Evolutionary conservation across 2,888 invertebrate species (phyloP).

Genomic region (Boloria selene): DNA sequence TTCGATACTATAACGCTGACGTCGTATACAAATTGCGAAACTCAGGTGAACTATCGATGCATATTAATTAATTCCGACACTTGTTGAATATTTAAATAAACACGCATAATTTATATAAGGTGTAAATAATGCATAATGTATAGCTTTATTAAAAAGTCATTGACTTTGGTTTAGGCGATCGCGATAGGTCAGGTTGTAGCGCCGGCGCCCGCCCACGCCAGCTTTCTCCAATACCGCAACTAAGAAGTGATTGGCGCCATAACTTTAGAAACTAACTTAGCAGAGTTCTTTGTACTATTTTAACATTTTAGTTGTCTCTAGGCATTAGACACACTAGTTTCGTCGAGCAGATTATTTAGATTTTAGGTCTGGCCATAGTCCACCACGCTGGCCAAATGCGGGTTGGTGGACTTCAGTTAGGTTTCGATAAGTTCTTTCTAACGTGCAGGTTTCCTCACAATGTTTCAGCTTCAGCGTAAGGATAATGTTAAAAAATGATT

Average conservation of each 20-base stretch:
- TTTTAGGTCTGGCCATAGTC: too few relatives aligned
- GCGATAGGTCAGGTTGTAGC: constrained; percentile 44
- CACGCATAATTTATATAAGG: constrained; percentile 12
- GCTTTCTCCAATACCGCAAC: constrained; percentile 61
- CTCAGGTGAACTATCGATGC: not conserved
- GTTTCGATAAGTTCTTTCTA: too few relatives aligned
- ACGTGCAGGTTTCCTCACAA: too few relatives aligned
- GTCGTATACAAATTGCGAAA: too few relatives aligned
- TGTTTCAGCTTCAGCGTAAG: too few relatives aligned
- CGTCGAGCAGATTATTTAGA: not conserved
- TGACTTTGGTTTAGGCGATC: constrained; percentile 27
- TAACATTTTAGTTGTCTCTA: not conserved
- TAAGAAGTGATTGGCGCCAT: constrained; percentile 13
- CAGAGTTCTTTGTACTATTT: constrained; percentile 1
- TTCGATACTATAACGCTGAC: too few relatives aligned
- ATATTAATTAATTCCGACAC: constrained; percentile 10
- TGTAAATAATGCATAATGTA: constrained; percentile 26
- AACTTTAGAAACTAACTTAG: not conserved
- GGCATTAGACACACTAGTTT: too few relatives aligned
- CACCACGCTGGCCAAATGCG: too few relatives aligned
- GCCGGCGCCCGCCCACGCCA: constrained; percentile 51
- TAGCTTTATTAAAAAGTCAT: constrained; percentile 34
- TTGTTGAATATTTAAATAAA: constrained; percentile 16
- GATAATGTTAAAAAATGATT: too few relatives aligned
- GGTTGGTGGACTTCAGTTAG: too few relatives aligned